Evolutionary conservation across 1,140 invertebrate species (phyloP).

Genomic region (Babylonia areolata): DNA sequence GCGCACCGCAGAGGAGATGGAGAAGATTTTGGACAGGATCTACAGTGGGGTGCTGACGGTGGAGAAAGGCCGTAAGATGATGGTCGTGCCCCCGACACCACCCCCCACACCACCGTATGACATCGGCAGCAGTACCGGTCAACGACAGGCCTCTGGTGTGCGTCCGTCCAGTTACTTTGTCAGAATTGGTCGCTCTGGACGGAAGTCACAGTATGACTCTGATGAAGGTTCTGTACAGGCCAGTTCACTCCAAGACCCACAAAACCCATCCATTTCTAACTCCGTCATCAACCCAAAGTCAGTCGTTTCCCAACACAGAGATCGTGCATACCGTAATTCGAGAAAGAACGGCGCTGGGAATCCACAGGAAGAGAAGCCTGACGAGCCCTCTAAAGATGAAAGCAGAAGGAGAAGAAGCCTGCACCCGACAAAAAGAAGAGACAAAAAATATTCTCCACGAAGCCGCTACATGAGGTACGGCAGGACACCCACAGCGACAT

Average conservation of each 20-base stretch:
- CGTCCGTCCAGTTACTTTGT: background rate
- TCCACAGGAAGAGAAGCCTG: too few relatives aligned
- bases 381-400: background rate
- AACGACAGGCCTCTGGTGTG: background rate
- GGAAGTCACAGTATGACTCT: background rate
- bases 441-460: background rate
- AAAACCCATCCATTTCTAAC: too few relatives aligned
- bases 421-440: background rate
- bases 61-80: background rate
- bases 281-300: too few relatives aligned
- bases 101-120: too few relatives aligned
- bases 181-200: background rate
- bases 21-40: background rate
- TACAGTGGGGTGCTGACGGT: background rate
- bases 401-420: background rate
- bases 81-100: background rate
- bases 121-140: background rate
- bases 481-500: background rate
- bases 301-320: too few relatives aligned
- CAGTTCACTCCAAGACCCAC: background rate
- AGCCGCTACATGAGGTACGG: background rate
- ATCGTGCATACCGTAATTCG: too few relatives aligned
- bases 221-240: background rate
- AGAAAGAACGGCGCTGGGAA: too few relatives aligned
- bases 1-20: background rate